A percentile compares a stretch with the other conserved stretches of the same genome.
Evolutionary conservation across 2,888 invertebrate species (phyloP).

Genomic region (Agapostemon virescens): DNA sequence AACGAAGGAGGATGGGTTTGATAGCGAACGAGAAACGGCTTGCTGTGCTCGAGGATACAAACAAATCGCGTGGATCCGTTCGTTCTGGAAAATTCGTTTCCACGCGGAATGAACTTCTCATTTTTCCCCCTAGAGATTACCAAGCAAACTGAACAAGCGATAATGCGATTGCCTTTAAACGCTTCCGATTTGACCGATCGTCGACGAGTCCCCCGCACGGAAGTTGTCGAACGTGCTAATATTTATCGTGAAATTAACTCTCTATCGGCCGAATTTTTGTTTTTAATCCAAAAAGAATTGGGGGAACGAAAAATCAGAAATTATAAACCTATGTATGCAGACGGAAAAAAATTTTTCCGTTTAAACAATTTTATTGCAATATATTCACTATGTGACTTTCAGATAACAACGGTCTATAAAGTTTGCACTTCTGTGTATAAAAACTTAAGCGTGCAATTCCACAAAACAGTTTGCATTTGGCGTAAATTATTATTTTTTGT

Average conservation of each 20-base stretch:
- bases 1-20: conserved; percentile 43
- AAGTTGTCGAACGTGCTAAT: background rate
- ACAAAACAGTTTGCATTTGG: too few relatives aligned
- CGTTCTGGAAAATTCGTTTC: conserved; percentile 16
- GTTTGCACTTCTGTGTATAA: too few relatives aligned
- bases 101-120: background rate
- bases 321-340: too few relatives aligned
- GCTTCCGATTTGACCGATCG: background rate
- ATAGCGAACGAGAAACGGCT: conserved; percentile 56
- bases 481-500: too few relatives aligned
- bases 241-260: background rate
- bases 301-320: too few relatives aligned
- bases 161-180: background rate
- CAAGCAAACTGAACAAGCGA: background rate
- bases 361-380: too few relatives aligned
- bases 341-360: too few relatives aligned
- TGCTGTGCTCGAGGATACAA: conserved; percentile 13
- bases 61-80: conserved; percentile 45
- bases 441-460: too few relatives aligned
- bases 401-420: too few relatives aligned
- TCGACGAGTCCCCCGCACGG: background rate
- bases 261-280: too few relatives aligned
- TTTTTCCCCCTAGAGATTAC: background rate
- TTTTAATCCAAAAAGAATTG: too few relatives aligned
- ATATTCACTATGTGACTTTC: too few relatives aligned